These are phyloP conservation scores for Carcharodon carcharias DNA, from an alignment of 2,797 vertebrate species.

Conservation along the genomic window DNA sequence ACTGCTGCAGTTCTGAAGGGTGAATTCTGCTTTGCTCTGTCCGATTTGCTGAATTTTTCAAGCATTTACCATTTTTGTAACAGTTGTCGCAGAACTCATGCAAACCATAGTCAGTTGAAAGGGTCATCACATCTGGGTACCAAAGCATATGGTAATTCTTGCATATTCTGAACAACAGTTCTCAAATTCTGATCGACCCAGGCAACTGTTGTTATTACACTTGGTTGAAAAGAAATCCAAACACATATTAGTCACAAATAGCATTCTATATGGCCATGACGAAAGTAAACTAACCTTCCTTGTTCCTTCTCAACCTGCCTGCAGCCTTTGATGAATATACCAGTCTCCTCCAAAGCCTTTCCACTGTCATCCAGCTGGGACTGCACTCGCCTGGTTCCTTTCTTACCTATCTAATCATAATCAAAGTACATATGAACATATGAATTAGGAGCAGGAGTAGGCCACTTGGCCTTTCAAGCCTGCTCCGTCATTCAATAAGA, in stretches of 20 bases:
- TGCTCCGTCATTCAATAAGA: too few species aligned
- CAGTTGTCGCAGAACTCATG: neutral
- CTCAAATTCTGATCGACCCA: neutral
- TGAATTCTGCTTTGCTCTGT: neutral
- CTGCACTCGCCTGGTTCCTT: neutral
- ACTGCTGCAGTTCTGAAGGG: too few species aligned
- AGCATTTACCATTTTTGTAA: neutral
- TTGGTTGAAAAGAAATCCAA: neutral
- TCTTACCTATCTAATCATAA: neutral
- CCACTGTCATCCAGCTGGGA: neutral
- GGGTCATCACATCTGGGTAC: neutral
- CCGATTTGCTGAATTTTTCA: neutral
- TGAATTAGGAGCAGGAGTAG: too few species aligned
- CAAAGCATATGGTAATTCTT: neutral
- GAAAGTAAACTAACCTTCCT: neutral
- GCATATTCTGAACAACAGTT: neutral
- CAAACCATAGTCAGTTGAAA: neutral
- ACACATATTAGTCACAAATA: neutral
- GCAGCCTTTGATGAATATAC: neutral
- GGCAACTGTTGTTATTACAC: neutral
- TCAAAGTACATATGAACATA: neutral
- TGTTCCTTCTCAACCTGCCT: neutral
- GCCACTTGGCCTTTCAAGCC: too few species aligned
- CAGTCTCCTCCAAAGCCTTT: neutral
- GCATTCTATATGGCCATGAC: neutral